Conservation (phyloP, 1,140 invertebrate species). For the Drosophila pachea region DNA sequence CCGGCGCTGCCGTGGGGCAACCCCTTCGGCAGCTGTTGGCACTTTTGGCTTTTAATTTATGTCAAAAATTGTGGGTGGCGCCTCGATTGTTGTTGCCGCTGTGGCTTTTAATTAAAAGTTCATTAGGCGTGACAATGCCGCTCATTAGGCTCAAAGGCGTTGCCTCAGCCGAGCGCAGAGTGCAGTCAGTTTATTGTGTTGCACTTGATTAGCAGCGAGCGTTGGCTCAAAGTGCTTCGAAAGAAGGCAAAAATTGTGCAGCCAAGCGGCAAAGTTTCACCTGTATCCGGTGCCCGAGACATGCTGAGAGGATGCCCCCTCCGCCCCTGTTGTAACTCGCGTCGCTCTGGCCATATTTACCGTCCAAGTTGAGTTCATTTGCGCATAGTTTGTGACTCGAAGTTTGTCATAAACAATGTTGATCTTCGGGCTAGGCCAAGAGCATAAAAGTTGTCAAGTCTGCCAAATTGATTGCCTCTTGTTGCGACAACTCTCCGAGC, state of each 20-base stretch:
- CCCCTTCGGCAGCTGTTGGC: conserved; percentile 2
- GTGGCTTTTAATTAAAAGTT: conserved; percentile 73
- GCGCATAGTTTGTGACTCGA: conserved; percentile 68
- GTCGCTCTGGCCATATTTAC: not conserved
- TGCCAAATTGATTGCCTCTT: conserved; percentile 61
- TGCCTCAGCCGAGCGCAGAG: conserved; percentile 7
- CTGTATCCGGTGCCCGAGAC: not conserved
- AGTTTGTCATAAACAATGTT: conserved; percentile 75
- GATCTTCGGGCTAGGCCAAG: conserved; percentile 63
- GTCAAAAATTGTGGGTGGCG: conserved; percentile 56
- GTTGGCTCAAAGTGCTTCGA: conserved; percentile 42
- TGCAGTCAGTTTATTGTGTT: conserved; percentile 49
- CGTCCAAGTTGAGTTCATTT: conserved; percentile 72
- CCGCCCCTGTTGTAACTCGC: not conserved
- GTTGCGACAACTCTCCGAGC: conserved; percentile 1
- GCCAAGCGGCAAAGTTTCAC: conserved; percentile 58
- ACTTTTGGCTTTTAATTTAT: conserved; percentile 52
- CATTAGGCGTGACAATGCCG: conserved; percentile 66
- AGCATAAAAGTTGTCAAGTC: conserved; percentile 60
- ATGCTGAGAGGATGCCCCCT: too few relatives aligned
- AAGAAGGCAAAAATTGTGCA: conserved; percentile 54
- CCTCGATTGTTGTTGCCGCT: conserved; percentile 36
- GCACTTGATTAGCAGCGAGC: conserved; percentile 69
- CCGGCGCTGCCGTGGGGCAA: not conserved
- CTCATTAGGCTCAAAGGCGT: conserved; percentile 48